Percentiles rank a stretch among this genome's conserved stretches.
These are phyloP conservation scores for Sebastes baramenuke DNA, from an alignment of 2,797 vertebrate species.

Conservation along the genomic window DNA sequence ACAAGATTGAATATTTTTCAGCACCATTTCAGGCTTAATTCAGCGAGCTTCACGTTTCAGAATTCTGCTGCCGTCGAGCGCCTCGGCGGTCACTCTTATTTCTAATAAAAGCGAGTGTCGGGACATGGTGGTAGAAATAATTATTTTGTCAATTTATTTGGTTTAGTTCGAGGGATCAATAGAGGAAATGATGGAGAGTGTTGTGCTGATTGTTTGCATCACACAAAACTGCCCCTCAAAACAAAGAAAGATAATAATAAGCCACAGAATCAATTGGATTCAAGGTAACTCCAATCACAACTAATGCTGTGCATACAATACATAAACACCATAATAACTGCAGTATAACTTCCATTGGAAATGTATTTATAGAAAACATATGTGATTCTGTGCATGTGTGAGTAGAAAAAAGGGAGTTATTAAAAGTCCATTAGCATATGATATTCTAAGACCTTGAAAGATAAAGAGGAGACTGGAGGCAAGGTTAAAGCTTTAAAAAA, in stretches of 20 bases:
- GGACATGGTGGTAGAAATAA: conserved; percentile 15
- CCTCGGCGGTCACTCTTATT: conserved; percentile 37
- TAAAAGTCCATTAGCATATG: background rate
- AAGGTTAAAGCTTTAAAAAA: background rate
- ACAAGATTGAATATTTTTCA: conserved; percentile 76
- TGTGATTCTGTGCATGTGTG: background rate
- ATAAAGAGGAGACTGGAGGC: background rate
- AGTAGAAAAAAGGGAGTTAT: background rate
- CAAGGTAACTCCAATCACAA: background rate
- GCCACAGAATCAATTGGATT: background rate
- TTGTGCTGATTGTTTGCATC: conserved; percentile 12
- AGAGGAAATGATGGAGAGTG: conserved; percentile 3
- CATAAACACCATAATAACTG: background rate
- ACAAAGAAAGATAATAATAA: background rate
- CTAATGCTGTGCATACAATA: background rate
- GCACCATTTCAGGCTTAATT: conserved; percentile 79
- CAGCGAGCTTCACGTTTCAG: conserved; percentile 62
- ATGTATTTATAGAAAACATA: background rate
- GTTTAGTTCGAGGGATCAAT: conserved; percentile 26
- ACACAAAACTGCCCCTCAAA: background rate
- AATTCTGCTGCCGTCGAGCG: conserved; percentile 28
- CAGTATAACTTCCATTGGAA: background rate
- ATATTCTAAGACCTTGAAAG: background rate
- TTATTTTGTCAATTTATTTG: conserved; percentile 37
- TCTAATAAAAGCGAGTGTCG: conserved; percentile 33